Conservation (phyloP, 2,113 vertebrate species). For the Nasalis larvatus region DNA sequence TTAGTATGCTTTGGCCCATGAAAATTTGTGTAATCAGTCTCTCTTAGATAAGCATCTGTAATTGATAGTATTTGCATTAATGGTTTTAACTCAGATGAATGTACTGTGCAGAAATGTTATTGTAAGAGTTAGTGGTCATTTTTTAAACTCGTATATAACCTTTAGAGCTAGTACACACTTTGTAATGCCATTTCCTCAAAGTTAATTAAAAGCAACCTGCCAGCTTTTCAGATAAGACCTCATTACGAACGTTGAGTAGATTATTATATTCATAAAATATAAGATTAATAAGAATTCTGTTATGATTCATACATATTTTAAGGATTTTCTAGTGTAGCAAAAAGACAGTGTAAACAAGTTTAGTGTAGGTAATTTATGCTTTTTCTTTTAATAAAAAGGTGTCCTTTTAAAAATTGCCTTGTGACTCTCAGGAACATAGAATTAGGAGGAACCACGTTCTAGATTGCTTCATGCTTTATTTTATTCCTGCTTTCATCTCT, state of each 20-base stretch:
- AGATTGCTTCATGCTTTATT: background rate
- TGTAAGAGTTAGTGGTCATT: background rate
- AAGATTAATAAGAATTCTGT: background rate
- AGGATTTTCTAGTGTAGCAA: background rate
- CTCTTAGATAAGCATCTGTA: background rate
- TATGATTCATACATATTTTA: background rate
- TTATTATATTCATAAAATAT: background rate
- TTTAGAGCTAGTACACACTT: background rate
- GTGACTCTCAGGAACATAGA: background rate
- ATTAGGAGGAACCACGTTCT: background rate
- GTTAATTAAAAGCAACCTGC: background rate
- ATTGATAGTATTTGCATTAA: background rate
- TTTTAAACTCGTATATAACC: background rate
- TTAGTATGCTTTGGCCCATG: background rate
- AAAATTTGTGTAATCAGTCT: background rate
- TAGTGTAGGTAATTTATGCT: background rate
- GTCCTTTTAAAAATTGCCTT: background rate
- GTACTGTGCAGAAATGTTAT: background rate
- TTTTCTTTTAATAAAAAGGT: background rate
- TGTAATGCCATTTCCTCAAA: background rate
- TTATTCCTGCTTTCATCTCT: background rate
- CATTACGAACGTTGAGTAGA: background rate
- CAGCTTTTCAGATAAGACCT: background rate
- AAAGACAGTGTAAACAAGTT: background rate
- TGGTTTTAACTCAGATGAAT: background rate